These are phyloP conservation scores for Amblyjoppa fuscipennis DNA, from an alignment of 2,888 invertebrate species.

Conservation along the genomic window DNA sequence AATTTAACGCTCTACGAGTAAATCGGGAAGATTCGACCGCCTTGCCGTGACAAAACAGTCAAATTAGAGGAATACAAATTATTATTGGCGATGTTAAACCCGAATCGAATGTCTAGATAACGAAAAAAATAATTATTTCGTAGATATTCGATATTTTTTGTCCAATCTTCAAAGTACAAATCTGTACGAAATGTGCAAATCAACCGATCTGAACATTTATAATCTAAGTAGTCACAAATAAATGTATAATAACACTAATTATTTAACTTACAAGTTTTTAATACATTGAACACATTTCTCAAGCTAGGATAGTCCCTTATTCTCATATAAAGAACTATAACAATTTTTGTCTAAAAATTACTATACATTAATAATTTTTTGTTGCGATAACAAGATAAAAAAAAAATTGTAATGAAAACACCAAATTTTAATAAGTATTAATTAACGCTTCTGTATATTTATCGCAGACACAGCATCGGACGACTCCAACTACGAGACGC, in stretches of 20 bases:
- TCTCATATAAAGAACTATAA: background rate
- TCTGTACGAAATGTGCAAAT: background rate
- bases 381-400: background rate
- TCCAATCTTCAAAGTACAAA: background rate
- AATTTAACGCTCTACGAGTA: background rate
- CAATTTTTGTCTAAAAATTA: background rate
- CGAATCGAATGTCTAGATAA: too few relatives aligned
- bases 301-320: background rate
- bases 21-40: background rate
- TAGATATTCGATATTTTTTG: too few relatives aligned
- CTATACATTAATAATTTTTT: background rate
- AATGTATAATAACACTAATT: too few relatives aligned
- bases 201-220: background rate
- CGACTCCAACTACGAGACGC: slow-evolving; percentile 82
- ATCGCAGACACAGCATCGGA: slow-evolving; percentile 78
- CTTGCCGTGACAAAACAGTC: background rate
- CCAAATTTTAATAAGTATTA: background rate
- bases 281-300: background rate
- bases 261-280: background rate
- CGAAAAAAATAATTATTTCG: too few relatives aligned
- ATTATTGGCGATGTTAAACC: too few relatives aligned
- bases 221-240: too few relatives aligned
- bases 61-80: background rate
- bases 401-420: background rate
- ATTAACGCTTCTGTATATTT: background rate